Evolutionary conservation across 2,888 invertebrate genomes (phyloP), one percentile per base, ranked within the genome.

Genomic region (Hydriomena furcata): DNA sequence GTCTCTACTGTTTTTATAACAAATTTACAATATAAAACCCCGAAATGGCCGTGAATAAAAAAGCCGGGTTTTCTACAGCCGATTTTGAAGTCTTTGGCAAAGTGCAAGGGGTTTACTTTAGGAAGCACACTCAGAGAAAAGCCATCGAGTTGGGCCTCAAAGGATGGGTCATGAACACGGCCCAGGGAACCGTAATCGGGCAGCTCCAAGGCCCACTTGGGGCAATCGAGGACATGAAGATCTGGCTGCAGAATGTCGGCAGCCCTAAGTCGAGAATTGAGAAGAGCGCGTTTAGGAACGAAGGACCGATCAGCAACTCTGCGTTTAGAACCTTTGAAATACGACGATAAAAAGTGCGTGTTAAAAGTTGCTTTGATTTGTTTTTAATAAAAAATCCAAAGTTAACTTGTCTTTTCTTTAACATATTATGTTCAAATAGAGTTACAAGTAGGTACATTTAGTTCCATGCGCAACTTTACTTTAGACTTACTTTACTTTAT

Each of bases 141-240:
- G 94, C 93, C 0, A 81, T 81, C 7, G 91, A 92, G 59, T 80
- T 95, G 8, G 93, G 92, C 0, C 66, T 95, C 3, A 92, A 87
- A 65, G 95, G 95, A 42, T 95, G 94, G 94, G 94, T 94, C 58
- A 94, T 93, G 93, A 95, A 95, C 68, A 95, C 95, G 0, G 81
- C 91, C 4, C 83, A 91, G 58, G 94, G 93, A 0, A 95, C 95
- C 0, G 95, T 95, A 0, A 76, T 92, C 38, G 95, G 95, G 1
- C 89, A 91, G 48, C 48, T 95, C 31, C 93, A 95, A 82, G 95
- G 95, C 1, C 80, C 91, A 7, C 67, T 77, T 37, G 63, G 68
- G 1, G 91, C 92, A 57, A 71, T 95, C 25, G 88, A 91, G 5
- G 88, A 92, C 69, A 95, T 95, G 95, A 90, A 89, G 58, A 46